Percentiles rank a stretch among this genome's conserved stretches.
These are phyloP conservation scores for Upupa epops DNA, from an alignment of 2,113 vertebrate genomes.

Conservation along the genomic window DNA sequence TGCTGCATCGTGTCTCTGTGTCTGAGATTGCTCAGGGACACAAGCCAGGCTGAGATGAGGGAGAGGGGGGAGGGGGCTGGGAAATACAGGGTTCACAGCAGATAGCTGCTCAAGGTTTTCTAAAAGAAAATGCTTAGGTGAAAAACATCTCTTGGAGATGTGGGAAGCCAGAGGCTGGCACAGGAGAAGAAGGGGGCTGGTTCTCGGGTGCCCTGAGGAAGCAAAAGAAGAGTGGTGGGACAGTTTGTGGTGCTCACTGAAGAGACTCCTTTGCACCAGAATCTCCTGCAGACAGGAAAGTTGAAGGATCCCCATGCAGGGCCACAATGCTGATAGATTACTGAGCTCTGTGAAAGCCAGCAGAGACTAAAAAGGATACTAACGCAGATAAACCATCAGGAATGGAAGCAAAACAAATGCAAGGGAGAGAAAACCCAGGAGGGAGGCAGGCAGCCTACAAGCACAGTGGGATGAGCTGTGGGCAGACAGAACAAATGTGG, in stretches of 20 bases:
- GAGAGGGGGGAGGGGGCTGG: neutral
- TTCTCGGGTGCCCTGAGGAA: neutral
- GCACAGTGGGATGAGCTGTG: neutral
- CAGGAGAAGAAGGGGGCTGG: too few relatives aligned
- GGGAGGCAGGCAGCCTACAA: neutral
- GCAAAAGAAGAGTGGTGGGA: neutral
- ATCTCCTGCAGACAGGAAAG: neutral
- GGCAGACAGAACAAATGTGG: neutral
- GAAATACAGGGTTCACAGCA: neutral
- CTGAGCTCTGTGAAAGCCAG: neutral
- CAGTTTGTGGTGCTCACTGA: neutral
- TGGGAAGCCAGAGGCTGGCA: neutral
- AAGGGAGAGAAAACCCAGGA: neutral
- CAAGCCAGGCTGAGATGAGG: fast-evolving
- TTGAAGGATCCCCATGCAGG: neutral
- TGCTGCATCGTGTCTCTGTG: fast-evolving
- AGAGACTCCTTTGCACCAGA: neutral
- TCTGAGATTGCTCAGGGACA: neutral
- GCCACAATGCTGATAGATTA: neutral
- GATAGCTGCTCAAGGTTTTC: neutral
- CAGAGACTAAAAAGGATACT: neutral
- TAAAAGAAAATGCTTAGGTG: neutral
- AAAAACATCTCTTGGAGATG: neutral
- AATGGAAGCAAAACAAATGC: neutral
- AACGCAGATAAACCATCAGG: neutral